These are phyloP conservation scores for Sarcophaga bullata DNA, from an alignment of 1,140 invertebrate species.

Conservation along the genomic window DNA sequence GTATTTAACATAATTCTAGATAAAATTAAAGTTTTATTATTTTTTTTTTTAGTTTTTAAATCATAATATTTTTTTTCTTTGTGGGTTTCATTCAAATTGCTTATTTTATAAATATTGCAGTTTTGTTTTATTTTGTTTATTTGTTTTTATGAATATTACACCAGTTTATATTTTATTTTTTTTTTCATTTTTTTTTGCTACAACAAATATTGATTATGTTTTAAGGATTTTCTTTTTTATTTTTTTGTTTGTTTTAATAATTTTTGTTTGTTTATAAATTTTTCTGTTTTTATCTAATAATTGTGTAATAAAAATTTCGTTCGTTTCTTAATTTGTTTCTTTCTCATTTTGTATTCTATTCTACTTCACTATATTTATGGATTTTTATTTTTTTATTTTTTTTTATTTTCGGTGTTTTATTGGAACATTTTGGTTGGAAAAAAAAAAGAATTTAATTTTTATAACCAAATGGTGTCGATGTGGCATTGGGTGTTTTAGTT, in stretches of 20 bases:
- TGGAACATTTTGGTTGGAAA: not conserved
- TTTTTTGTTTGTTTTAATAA: not conserved
- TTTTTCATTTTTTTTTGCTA: slow-evolving; percentile 23
- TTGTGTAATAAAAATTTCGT: slow-evolving; percentile 6
- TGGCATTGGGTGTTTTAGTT: slow-evolving; percentile 4
- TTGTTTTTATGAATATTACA: slow-evolving; percentile 28
- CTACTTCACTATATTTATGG: not conserved
- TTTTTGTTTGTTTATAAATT: slow-evolving; percentile 21
- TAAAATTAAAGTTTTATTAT: not conserved
- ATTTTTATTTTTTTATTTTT: not conserved
- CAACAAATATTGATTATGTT: slow-evolving; percentile 24
- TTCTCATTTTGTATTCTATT: slow-evolving; percentile 26
- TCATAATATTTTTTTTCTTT: not conserved
- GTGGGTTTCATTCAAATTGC: slow-evolving; percentile 26
- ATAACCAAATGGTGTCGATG: slow-evolving; percentile 35
- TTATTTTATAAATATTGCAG: slow-evolving; percentile 39
- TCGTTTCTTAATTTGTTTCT: too few relatives aligned
- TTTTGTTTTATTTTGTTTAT: slow-evolving; percentile 33
- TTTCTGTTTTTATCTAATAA: slow-evolving; percentile 7
- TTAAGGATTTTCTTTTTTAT: not conserved
- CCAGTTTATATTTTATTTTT: not conserved
- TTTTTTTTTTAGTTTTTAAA: not conserved
- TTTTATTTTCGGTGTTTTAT: slow-evolving; percentile 26
- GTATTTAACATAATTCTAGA: slow-evolving; percentile 34
- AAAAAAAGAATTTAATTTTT: slow-evolving; percentile 3